Conservation (phyloP, 23 tunicate species). For the Aplidium turbinatum region DNA sequence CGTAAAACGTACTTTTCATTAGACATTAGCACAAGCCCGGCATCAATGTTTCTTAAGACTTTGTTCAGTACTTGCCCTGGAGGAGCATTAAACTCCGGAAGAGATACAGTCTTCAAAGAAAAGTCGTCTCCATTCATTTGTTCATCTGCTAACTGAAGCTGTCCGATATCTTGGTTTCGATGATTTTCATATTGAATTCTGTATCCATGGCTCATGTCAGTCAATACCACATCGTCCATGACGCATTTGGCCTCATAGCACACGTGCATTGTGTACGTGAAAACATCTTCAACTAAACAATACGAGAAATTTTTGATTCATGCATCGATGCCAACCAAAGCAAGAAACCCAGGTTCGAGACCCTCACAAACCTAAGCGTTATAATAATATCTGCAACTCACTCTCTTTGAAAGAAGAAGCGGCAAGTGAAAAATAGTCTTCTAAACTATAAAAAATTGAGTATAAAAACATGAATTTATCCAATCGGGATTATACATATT, state of each 20-base stretch:
- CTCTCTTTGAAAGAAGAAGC: too few species aligned
- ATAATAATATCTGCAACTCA: too few species aligned
- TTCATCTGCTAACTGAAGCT: neutral
- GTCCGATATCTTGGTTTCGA: neutral
- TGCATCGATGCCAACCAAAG: too few species aligned
- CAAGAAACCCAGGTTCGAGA: too few species aligned
- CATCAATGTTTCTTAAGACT: conserved; percentile 39
- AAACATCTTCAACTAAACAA: conserved; percentile 50
- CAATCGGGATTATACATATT: too few species aligned
- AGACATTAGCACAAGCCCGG: conserved; percentile 44
- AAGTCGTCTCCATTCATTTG: conserved; percentile 18
- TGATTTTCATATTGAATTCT: conserved; percentile 40
- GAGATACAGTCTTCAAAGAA: conserved; percentile 30
- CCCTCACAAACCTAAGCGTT: too few species aligned
- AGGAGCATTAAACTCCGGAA: conserved; percentile 48
- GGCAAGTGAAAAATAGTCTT: too few species aligned
- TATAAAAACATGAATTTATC: too few species aligned
- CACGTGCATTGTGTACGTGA: conserved; percentile 50
- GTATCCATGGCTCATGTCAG: conserved; percentile 65
- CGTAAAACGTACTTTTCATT: conserved; percentile 30
- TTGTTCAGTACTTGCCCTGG: conserved; percentile 50
- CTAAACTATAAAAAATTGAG: too few species aligned
- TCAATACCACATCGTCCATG: conserved; percentile 16
- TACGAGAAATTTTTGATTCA: too few species aligned
- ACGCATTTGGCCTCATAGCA: conserved; percentile 48